Evolutionary conservation across 2,888 invertebrate genomes (phyloP).

Genomic region (Nematopogon swammerdamellus): DNA sequence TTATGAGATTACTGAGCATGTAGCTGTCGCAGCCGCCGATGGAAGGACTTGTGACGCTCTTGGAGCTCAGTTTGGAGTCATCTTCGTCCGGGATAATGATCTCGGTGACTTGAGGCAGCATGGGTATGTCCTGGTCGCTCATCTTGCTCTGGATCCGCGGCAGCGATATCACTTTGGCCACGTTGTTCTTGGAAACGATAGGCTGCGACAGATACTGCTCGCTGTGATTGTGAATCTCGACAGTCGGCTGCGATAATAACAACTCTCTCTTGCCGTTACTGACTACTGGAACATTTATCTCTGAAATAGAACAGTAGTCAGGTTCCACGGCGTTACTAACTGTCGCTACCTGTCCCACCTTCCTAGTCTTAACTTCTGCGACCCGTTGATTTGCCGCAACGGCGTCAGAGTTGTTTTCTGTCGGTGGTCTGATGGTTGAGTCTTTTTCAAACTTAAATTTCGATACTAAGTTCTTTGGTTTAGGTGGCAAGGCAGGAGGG

Average conservation of each 20-base stretch:
- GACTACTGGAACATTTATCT: slow-evolving; percentile 65
- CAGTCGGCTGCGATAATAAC: slow-evolving; percentile 51
- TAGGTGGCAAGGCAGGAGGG: slow-evolving; percentile 75
- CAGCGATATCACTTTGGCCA: slow-evolving; percentile 43
- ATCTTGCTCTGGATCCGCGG: slow-evolving; percentile 45
- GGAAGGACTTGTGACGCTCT: slow-evolving; percentile 14
- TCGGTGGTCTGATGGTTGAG: slow-evolving; percentile 28
- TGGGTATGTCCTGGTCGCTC: slow-evolving; percentile 64
- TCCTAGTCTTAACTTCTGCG: slow-evolving; percentile 54
- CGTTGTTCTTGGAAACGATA: slow-evolving; percentile 34
- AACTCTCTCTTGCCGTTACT: slow-evolving; percentile 52
- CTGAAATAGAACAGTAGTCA: slow-evolving; percentile 75
- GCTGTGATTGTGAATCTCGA: slow-evolving; percentile 50
- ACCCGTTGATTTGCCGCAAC: slow-evolving; percentile 58
- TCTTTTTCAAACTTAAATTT: slow-evolving; percentile 59
- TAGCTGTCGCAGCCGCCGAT: slow-evolving; percentile 13
- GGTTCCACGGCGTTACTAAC: slow-evolving; percentile 54
- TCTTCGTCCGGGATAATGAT: slow-evolving; percentile 68
- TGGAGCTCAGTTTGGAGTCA: slow-evolving; percentile 18
- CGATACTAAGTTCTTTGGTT: slow-evolving; percentile 69
- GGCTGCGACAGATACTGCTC: slow-evolving; percentile 45
- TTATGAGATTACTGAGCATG: slow-evolving; percentile 20
- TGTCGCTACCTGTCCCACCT: slow-evolving; percentile 50
- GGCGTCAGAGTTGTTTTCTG: slow-evolving; percentile 53
- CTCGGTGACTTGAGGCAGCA: slow-evolving; percentile 71